Conservation (phyloP, 2,797 vertebrate genomes). For the Octomys mimax region DNA sequence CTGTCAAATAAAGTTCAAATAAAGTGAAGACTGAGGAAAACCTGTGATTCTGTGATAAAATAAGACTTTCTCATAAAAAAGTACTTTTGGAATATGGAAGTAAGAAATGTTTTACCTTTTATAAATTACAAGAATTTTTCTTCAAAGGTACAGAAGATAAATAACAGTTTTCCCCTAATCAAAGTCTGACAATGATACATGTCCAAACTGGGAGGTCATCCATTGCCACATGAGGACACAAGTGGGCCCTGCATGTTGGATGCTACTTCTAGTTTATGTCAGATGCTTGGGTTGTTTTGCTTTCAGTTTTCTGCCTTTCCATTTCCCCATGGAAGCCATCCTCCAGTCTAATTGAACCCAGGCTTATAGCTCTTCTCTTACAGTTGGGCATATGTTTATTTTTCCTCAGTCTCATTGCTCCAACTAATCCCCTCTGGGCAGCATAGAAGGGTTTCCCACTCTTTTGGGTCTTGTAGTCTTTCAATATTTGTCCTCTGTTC, state of each 20-base stretch:
- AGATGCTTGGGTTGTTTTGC: neutral
- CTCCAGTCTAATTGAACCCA: neutral
- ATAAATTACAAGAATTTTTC: constrained; percentile 33
- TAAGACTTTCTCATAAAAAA: constrained; percentile 11
- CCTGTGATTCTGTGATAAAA: neutral
- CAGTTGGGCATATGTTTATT: neutral
- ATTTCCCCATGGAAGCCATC: neutral
- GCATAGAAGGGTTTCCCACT: constrained; percentile 8
- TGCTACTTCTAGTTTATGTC: neutral
- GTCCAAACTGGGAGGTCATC: constrained; percentile 22
- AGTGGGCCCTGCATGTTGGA: neutral
- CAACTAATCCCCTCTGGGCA: constrained; percentile 39
- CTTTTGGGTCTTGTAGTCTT: constrained; percentile 3
- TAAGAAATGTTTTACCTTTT: constrained; percentile 3
- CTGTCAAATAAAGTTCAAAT: neutral
- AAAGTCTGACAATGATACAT: constrained; percentile 52
- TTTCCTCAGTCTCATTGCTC: constrained; percentile 39
- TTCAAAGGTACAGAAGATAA: constrained; percentile 51
- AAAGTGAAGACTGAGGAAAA: neutral
- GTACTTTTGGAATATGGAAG: constrained; percentile 13
- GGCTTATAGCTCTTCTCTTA: constrained; percentile 48
- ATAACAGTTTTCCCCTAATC: neutral
- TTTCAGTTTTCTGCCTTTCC: neutral
- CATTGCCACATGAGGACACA: neutral
- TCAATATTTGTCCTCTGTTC: constrained; percentile 20